Base-by-base conservation (phyloP, 2,888 invertebrate species). In the Drosophila ochracea region DNA sequence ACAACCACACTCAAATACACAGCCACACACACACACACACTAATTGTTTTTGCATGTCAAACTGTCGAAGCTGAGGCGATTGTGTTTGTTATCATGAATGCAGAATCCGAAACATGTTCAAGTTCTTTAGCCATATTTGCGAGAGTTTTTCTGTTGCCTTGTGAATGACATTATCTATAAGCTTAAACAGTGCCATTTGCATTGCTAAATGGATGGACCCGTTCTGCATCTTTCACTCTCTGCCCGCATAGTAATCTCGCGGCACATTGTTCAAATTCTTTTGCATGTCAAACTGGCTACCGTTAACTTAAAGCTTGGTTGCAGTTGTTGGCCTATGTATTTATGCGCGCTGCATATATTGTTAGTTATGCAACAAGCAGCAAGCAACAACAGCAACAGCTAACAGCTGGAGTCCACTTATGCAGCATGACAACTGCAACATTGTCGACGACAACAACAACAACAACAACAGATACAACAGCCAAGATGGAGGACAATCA, bases 141-240 rank as follows among this genome's bases (percentile, higher is more conserved):
- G 72, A 88, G 88, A 84, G 80, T 84, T 83, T 71, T 37, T 25
- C 11, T 33, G 72, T 65, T 73, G 70, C 70, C 76, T 88, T 89
- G 84, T 83, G 91, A 90, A 90, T 84, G 84, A 89, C 84, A 90
- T 90, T 89, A 91, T 85, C 85, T 91, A 73, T 81, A 78, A 84
- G 73, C 90, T 85, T 85, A 85, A 85, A 91, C 80, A 89, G 84
- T 69, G 78, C 90, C 63, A 85, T 85, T 85, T 85, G 91, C 85
- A 85, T 85, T 85, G 91, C 89, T 91, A 89, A 85, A 85, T 91
- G 89, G 71, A 19, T 39, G 84, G 75, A 72, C 67, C 50, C 76
- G 73, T 58, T 68, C 68, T 52, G 67, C 65, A 64, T 63, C 66
- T 53, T 64, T 55, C 50, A 50, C 72, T 59, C 66, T 43, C 55